Evolutionary conservation across 1,140 invertebrate genomes (phyloP).

Genomic region (Caenorhabditis elegans): DNA sequence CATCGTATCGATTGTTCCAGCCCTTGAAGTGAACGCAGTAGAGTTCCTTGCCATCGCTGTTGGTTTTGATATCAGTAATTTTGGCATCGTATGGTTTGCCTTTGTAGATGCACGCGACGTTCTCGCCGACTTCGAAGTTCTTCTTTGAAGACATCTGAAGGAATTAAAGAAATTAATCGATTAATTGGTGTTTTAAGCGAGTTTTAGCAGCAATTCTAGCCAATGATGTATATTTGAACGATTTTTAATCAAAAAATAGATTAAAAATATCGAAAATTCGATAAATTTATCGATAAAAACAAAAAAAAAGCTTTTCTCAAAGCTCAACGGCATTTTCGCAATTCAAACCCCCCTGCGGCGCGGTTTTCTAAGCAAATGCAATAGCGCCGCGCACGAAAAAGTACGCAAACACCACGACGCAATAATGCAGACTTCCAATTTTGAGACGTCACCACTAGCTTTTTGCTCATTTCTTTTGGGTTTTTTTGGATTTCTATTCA

Average conservation of each 20-base stretch:
- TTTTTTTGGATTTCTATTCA: neutral
- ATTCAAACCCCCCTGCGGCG: too few relatives aligned
- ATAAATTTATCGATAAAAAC: too few relatives aligned
- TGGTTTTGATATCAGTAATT: too few relatives aligned
- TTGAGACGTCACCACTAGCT: neutral
- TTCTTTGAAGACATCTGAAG: too few relatives aligned
- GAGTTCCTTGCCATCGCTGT: neutral
- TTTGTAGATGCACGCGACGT: neutral
- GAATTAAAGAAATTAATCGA: neutral
- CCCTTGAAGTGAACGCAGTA: neutral
- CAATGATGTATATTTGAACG: too few relatives aligned
- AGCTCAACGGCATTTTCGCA: too few relatives aligned
- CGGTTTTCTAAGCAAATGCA: neutral
- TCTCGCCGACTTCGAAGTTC: neutral
- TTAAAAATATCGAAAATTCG: too few relatives aligned
- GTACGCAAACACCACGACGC: conserved; percentile 12
- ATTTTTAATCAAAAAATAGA: too few relatives aligned
- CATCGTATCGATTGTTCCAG: neutral
- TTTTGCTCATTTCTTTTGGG: neutral
- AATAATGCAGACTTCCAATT: neutral
- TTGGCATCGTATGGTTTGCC: neutral
- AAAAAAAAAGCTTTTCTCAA: too few relatives aligned
- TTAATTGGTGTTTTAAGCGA: neutral
- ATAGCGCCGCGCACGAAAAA: neutral
- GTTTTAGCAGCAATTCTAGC: too few relatives aligned